These are phyloP conservation scores for Drosophila nr. perissopoda DNA, from an alignment of 2,888 invertebrate genomes.

Conservation along the genomic window DNA sequence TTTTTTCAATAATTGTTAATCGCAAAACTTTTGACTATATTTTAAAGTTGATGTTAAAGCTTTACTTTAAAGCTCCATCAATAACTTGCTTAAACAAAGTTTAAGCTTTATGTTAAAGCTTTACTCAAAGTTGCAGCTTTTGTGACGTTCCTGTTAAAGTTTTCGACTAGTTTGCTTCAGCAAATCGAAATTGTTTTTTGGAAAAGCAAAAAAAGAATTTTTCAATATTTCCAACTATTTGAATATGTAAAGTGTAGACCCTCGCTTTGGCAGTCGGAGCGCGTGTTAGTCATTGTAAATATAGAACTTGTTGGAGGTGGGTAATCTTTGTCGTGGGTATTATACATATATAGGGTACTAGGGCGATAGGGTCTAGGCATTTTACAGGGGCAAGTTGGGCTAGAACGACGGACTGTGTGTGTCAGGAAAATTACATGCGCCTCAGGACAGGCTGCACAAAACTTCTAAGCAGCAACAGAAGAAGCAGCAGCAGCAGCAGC, in stretches of 20 bases:
- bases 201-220: not conserved
- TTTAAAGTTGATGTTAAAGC: slow-evolving; percentile 1
- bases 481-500: slow-evolving; percentile 51
- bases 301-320: slow-evolving; percentile 25
- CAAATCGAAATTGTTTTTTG: not conserved
- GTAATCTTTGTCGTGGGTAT: slow-evolving; percentile 1
- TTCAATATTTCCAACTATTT: not conserved
- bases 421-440: slow-evolving; percentile 77
- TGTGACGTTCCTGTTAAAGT: not conserved
- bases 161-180: not conserved
- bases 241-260: slow-evolving; percentile 14
- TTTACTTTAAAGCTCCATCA: not conserved
- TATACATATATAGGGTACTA: not conserved
- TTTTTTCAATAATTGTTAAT: too few relatives aligned
- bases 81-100: too few relatives aligned
- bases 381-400: slow-evolving; percentile 12
- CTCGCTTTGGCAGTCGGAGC: slow-evolving; percentile 31
- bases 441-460: slow-evolving; percentile 43
- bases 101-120: not conserved
- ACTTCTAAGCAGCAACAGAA: slow-evolving; percentile 62
- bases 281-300: slow-evolving; percentile 60
- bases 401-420: slow-evolving; percentile 26
- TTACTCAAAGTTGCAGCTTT: not conserved
- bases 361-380: slow-evolving; percentile 32
- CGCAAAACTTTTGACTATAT: not conserved